Conservation (phyloP, 2,888 invertebrate species). For the Microplitis deprimator region DNA sequence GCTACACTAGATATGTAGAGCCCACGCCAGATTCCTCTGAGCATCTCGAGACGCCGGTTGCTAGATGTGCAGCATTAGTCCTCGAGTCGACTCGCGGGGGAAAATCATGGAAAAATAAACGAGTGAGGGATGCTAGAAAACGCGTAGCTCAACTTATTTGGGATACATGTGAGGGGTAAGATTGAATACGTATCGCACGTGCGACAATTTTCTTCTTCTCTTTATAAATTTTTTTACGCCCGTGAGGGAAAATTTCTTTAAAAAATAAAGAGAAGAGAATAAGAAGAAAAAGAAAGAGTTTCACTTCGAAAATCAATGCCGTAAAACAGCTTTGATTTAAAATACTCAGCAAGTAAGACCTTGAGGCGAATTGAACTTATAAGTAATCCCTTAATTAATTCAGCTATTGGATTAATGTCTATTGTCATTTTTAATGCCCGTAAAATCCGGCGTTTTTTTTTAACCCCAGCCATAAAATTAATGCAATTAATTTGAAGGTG, state of each 20-base stretch:
- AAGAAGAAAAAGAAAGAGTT: no score
- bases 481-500: neutral
- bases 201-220: no score
- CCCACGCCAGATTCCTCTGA: no score
- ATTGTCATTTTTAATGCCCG: neutral
- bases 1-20: slow-evolving; percentile 13
- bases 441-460: neutral
- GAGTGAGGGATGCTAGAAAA: neutral
- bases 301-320: no score
- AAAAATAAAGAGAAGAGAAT: no score
- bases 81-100: neutral
- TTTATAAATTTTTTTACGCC: no score
- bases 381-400: no score
- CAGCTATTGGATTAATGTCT: neutral
- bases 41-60: neutral
- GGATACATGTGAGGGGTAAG: neutral
- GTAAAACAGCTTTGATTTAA: no score
- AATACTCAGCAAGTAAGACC: no score
- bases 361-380: no score
- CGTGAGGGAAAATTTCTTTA: no score
- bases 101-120: slow-evolving; percentile 31
- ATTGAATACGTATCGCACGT: no score
- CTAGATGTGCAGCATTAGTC: neutral
- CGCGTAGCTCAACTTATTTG: neutral
- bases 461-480: slow-evolving; percentile 6